Percentiles rank a stretch among this genome's conserved stretches.
These are phyloP conservation scores for Lacerta agilis DNA, from an alignment of 2,797 vertebrate genomes.

Conservation along the genomic window DNA sequence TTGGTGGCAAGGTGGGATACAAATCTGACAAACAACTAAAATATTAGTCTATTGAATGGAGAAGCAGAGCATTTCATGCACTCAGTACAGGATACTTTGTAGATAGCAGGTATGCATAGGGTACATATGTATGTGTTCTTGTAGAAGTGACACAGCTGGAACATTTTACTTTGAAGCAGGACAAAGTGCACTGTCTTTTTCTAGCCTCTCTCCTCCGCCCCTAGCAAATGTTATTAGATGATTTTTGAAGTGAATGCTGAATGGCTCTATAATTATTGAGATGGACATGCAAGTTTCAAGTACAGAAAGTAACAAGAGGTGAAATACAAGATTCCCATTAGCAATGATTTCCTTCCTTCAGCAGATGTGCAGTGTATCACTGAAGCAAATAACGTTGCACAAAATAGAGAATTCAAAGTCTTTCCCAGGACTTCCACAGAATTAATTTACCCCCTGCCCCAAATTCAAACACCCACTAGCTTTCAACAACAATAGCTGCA, in stretches of 20 bases:
- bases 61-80: slow-evolving; percentile 28
- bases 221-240: slow-evolving; percentile 39
- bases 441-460: not conserved
- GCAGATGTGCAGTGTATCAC: slow-evolving; percentile 10
- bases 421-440: not conserved
- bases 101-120: slow-evolving; percentile 33
- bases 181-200: slow-evolving; percentile 30
- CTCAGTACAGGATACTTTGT: not conserved
- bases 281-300: slow-evolving; percentile 1
- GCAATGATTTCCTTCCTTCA: not conserved
- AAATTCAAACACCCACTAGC: not conserved
- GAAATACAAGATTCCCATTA: slow-evolving; percentile 39
- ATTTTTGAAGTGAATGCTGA: slow-evolving; percentile 41
- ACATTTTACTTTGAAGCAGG: slow-evolving; percentile 20
- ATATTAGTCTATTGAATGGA: slow-evolving; percentile 10
- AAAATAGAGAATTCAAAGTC: slow-evolving; percentile 1
- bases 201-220: slow-evolving; percentile 14
- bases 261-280: slow-evolving; percentile 39
- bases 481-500: not conserved
- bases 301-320: slow-evolving; percentile 34
- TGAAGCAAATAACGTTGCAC: slow-evolving; percentile 17
- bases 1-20: too few relatives aligned
- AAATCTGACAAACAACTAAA: slow-evolving; percentile 24
- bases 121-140: slow-evolving; percentile 3
- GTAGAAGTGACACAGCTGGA: slow-evolving; percentile 10